phyloP scores from a whole-genome alignment of 2,888 invertebrate genomes.

The Melikaiella ostensackeni region DNA sequence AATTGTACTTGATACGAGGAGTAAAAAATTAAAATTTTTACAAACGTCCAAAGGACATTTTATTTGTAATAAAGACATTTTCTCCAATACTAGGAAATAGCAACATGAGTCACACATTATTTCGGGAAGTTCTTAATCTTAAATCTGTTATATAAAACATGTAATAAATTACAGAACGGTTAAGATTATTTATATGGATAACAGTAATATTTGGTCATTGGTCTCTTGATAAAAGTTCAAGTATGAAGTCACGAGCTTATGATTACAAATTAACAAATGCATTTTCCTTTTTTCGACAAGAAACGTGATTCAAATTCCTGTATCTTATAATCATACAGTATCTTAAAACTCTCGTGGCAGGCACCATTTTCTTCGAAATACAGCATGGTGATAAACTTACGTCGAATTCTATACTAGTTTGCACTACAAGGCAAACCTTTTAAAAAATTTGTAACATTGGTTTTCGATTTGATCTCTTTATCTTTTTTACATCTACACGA shows the following conservation, averaged over 20 bases:
- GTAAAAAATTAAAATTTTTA: constrained; percentile 22
- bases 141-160: constrained; percentile 54
- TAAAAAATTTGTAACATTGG: background rate
- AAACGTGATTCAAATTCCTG: constrained; percentile 5
- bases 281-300: constrained; percentile 19
- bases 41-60: constrained; percentile 32
- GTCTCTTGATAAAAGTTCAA: constrained; percentile 54
- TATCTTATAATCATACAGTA: constrained; percentile 27
- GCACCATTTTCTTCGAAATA: constrained; percentile 40
- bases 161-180: constrained; percentile 70
- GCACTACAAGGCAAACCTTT: background rate
- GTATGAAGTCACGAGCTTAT: constrained; percentile 42
- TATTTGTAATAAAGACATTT: constrained; percentile 38
- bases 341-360: constrained; percentile 33
- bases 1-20: no score
- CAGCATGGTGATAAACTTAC: constrained; percentile 51
- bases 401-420: background rate
- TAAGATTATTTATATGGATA: constrained; percentile 60
- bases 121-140: background rate
- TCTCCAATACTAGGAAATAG: constrained; percentile 41
- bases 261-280: constrained; percentile 42
- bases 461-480: background rate
- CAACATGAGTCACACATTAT: constrained; percentile 41
- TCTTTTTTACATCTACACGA: constrained; percentile 5
- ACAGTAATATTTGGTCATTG: constrained; percentile 76